Evolutionary conservation across 1,140 invertebrate genomes (phyloP).

Genomic region (Orius laevigatus): DNA sequence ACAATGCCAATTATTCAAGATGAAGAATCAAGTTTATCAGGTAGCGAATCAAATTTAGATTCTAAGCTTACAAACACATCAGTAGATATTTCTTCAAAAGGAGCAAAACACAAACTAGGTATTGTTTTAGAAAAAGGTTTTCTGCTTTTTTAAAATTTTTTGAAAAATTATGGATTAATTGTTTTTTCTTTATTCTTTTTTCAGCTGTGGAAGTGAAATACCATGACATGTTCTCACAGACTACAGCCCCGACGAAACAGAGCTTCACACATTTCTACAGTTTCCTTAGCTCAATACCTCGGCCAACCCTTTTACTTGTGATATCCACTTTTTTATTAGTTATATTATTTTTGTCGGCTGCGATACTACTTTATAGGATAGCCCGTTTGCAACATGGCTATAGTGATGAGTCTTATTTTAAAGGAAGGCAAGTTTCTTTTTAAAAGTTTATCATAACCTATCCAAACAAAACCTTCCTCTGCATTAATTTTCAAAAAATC

Average conservation of each 20-base stretch:
- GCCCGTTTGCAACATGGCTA: conserved; percentile 23
- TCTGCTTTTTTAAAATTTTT: not conserved
- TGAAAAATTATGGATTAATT: not conserved
- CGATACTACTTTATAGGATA: conserved; percentile 25
- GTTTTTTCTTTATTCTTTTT: conserved; percentile 1
- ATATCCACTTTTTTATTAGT: conserved; percentile 24
- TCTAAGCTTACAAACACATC: conserved; percentile 19
- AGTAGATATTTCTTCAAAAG: conserved; percentile 5
- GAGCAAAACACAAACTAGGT: conserved; percentile 13
- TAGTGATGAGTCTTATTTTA: conserved; percentile 15
- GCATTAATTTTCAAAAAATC: conserved; percentile 1
- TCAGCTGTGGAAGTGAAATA: conserved; percentile 15
- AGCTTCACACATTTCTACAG: conserved; percentile 7
- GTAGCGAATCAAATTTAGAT: conserved; percentile 29
- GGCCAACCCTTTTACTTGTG: conserved; percentile 22
- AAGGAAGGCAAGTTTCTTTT: conserved; percentile 16
- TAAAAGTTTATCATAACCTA: not conserved
- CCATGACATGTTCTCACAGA: conserved; percentile 17
- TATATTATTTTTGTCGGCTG: conserved; percentile 25
- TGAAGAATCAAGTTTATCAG: conserved; percentile 32
- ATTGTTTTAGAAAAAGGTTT: conserved; percentile 1
- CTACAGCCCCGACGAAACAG: conserved; percentile 2
- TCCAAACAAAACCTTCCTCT: not conserved
- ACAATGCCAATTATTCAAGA: conserved; percentile 26
- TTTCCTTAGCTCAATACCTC: conserved; percentile 14